phyloP scores from a whole-genome alignment of 2,888 invertebrate genomes.

The Caenorhabditis zanzibari region DNA sequence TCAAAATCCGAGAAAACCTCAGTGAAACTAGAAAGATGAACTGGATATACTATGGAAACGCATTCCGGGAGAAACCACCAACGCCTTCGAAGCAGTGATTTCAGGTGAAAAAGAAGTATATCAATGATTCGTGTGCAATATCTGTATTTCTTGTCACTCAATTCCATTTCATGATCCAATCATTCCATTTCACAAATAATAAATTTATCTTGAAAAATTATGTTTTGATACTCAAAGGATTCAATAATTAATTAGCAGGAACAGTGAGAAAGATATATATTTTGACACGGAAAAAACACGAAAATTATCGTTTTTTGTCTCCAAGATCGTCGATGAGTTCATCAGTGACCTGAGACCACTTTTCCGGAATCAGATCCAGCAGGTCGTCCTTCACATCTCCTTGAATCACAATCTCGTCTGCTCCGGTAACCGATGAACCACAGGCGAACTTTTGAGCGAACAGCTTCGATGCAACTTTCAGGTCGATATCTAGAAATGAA shows the following conservation, averaged over 20 bases:
- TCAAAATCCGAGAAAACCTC: constrained; percentile 38
- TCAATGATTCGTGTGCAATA: not conserved
- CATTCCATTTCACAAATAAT: constrained; percentile 3
- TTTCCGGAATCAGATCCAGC: constrained; percentile 97
- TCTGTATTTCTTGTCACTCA: not conserved
- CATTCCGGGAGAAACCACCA: constrained; percentile 30
- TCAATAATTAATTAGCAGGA: constrained; percentile 10
- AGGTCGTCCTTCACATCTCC: constrained; percentile 95
- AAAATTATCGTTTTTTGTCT: constrained; percentile 75
- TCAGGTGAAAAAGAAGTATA: not conserved
- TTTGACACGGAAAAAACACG: not conserved
- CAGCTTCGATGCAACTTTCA: constrained; percentile 97
- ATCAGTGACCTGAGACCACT: constrained; percentile 89
- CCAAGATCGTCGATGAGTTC: constrained; percentile 77
- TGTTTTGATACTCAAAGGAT: not conserved
- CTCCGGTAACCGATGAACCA: constrained; percentile 96
- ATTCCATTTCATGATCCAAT: constrained; percentile 5
- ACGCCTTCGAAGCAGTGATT: constrained; percentile 25
- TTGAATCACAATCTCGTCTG: constrained; percentile 98
- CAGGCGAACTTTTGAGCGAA: constrained; percentile 98
- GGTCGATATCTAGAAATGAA: constrained; percentile 90
- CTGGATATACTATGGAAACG: constrained; percentile 63
- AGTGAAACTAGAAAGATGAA: constrained; percentile 42
- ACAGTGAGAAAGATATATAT: not conserved
- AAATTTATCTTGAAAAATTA: not conserved